Percentiles rank a stretch among this genome's conserved stretches.
These are phyloP conservation scores for Sitta carolinensis DNA, from an alignment of 2,797 vertebrate genomes.

Conservation along the genomic window DNA sequence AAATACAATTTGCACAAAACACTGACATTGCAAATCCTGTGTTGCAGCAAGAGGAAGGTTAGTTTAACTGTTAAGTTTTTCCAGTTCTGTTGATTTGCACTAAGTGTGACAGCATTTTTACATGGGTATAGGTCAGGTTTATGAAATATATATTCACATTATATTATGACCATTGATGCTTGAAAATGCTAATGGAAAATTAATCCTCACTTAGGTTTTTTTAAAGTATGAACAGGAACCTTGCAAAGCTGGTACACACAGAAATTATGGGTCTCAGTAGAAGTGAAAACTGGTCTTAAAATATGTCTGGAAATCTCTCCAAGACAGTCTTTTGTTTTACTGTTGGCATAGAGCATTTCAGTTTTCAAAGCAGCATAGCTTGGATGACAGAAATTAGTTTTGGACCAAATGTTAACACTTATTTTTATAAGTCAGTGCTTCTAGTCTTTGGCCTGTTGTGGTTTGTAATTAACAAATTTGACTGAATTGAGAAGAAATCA, in stretches of 20 bases:
- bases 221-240: neutral
- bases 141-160: neutral
- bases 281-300: neutral
- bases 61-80: neutral
- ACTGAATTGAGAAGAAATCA: neutral
- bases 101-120: neutral
- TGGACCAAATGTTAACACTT: neutral
- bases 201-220: neutral
- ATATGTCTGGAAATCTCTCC: accelerated
- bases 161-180: neutral
- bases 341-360: neutral
- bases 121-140: neutral
- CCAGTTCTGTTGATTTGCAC: neutral
- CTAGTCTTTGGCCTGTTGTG: neutral
- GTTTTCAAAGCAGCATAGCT: neutral
- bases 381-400: neutral
- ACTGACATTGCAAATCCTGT: neutral
- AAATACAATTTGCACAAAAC: neutral
- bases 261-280: accelerated
- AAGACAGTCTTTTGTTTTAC: neutral
- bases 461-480: neutral
- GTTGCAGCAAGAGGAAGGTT: neutral
- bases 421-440: neutral
- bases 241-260: neutral
- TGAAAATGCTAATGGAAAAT: neutral